phyloP scores from a whole-genome alignment of 2,888 invertebrate genomes.

The Auanema freiburgensis region DNA sequence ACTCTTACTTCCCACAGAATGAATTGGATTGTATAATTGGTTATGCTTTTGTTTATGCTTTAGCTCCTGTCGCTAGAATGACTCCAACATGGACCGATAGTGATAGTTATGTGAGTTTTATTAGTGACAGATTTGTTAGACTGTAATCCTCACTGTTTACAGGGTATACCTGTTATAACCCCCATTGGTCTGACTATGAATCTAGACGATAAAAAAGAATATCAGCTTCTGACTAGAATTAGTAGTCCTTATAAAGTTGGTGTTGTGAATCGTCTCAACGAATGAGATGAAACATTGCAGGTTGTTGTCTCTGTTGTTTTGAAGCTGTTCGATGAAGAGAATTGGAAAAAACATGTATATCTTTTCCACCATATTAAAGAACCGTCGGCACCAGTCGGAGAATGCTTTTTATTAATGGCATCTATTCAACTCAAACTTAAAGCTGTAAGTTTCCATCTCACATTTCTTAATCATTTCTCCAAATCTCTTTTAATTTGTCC shows the following conservation, averaged over 20 bases:
- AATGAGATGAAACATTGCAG: slow-evolving; percentile 12
- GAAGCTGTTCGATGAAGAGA: slow-evolving; percentile 36
- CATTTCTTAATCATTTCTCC: slow-evolving; percentile 3
- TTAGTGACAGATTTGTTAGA: neutral
- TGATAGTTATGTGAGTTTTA: slow-evolving; percentile 20
- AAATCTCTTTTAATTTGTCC: no score
- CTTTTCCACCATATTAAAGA: slow-evolving; percentile 51
- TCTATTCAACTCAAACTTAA: slow-evolving; percentile 39
- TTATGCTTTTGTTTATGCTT: slow-evolving; percentile 55
- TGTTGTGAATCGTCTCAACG: no score
- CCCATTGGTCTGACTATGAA: slow-evolving; percentile 80
- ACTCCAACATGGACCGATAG: slow-evolving; percentile 54
- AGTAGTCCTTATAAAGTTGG: slow-evolving; percentile 75
- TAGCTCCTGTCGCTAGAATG: slow-evolving; percentile 62
- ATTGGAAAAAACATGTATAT: slow-evolving; percentile 48
- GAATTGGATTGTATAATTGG: slow-evolving; percentile 61
- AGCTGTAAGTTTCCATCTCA: slow-evolving; percentile 17
- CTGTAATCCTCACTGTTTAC: slow-evolving; percentile 4
- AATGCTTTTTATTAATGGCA: slow-evolving; percentile 60
- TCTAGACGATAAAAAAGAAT: slow-evolving; percentile 75
- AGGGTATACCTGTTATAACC: slow-evolving; percentile 76
- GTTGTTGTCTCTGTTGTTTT: slow-evolving; percentile 38
- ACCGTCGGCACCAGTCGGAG: slow-evolving; percentile 42
- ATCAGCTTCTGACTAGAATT: slow-evolving; percentile 80
- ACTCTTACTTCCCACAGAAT: no score